phyloP scores from a whole-genome alignment of 1,140 invertebrate species.

The Monochamus saltuarius region DNA sequence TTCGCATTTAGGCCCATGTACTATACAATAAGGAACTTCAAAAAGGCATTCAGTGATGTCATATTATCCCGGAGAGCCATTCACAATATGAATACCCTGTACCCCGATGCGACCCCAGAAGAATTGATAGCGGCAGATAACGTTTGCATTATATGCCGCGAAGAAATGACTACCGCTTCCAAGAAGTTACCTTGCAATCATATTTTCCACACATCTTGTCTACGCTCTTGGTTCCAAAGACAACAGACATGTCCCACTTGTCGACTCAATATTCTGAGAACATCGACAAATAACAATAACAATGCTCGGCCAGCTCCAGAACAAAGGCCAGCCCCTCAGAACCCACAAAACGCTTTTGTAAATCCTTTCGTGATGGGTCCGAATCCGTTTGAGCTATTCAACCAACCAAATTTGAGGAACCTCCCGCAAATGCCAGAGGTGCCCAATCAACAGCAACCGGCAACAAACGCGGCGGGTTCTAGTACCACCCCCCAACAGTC shows the following conservation, averaged over 20 bases:
- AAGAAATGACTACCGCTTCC: constrained; percentile 84
- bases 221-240: constrained; percentile 87
- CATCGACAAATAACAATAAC: constrained; percentile 54
- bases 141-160: constrained; percentile 98
- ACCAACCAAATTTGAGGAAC: constrained; percentile 22
- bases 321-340: constrained; percentile 24
- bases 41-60: constrained; percentile 97
- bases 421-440: constrained; percentile 1
- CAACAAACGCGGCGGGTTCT: constrained; percentile 9
- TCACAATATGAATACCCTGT: constrained; percentile 96
- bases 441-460: neutral
- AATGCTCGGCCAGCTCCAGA: constrained; percentile 36
- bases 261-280: constrained; percentile 89
- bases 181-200: constrained; percentile 99
- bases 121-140: constrained; percentile 94
- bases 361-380: constrained; percentile 37
- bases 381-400: constrained; percentile 45
- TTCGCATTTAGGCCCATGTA: constrained; percentile 99
- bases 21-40: constrained; percentile 95
- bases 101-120: constrained; percentile 93
- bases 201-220: constrained; percentile 97
- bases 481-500: constrained; percentile 26
- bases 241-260: constrained; percentile 99
- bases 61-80: constrained; percentile 95
- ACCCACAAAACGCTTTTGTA: constrained; percentile 35